These are phyloP conservation scores for Cyanocitta stelleri DNA, from an alignment of 2,113 vertebrate species.

Conservation along the genomic window DNA sequence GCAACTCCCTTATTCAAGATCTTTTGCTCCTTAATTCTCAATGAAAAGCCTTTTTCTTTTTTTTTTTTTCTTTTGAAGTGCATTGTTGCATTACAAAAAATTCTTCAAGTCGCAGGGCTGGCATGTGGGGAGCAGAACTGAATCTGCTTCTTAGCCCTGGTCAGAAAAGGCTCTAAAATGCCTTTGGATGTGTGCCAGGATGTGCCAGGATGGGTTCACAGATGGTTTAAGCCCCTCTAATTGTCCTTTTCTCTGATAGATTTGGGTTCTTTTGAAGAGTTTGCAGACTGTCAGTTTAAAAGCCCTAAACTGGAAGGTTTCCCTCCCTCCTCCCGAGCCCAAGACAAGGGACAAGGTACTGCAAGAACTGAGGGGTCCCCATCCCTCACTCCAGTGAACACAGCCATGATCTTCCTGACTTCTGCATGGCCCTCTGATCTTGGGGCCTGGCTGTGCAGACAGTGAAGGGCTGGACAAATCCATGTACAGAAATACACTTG, in stretches of 20 bases:
- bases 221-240: neutral
- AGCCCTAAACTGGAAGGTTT: neutral
- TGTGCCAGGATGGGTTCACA: neutral
- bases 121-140: neutral
- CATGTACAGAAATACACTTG: neutral
- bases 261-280: neutral
- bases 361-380: neutral
- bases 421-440: rapidly evolving
- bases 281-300: neutral
- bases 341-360: neutral
- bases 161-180: neutral
- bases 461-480: neutral
- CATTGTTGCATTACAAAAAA: neutral
- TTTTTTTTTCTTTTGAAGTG: neutral
- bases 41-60: neutral
- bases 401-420: neutral
- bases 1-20: neutral
- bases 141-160: neutral
- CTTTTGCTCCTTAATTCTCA: neutral
- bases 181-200: too few species aligned
- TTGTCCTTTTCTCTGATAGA: neutral
- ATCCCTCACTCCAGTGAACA: neutral
- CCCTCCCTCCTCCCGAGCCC: neutral
- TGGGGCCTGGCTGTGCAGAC: too few species aligned
- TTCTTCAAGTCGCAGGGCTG: neutral